Conservation (phyloP, 2,888 invertebrate genomes). For the Drosophila prostipennis region DNA sequence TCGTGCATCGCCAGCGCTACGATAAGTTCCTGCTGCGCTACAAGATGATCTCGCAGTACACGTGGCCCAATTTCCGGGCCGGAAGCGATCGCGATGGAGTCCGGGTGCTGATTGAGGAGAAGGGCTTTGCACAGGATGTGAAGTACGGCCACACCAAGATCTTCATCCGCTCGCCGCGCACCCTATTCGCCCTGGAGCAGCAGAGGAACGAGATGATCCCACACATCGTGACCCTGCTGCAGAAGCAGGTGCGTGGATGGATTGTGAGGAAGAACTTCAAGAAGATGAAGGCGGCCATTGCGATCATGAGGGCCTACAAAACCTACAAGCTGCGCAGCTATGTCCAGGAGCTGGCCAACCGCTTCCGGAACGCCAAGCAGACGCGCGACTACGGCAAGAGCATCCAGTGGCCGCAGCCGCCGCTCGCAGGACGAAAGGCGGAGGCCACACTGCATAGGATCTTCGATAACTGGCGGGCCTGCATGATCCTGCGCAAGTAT, state of each 20-base stretch:
- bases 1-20: constrained; percentile 97
- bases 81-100: constrained; percentile 93
- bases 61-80: constrained; percentile 97
- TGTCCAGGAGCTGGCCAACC: constrained; percentile 87
- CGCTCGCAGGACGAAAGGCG: constrained; percentile 88
- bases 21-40: constrained; percentile 97
- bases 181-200: constrained; percentile 94
- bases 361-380: constrained; percentile 88
- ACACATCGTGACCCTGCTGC: constrained; percentile 95
- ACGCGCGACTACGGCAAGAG: constrained; percentile 91
- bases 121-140: constrained; percentile 91
- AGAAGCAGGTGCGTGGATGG: constrained; percentile 97
- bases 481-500: constrained; percentile 92
- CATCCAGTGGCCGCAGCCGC: constrained; percentile 92
- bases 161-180: constrained; percentile 96
- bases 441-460: constrained; percentile 87
- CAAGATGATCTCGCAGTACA: constrained; percentile 97
- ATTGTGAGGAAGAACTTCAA: constrained; percentile 91
- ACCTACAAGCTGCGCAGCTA: constrained; percentile 91
- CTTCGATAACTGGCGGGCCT: constrained; percentile 94
- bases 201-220: constrained; percentile 94
- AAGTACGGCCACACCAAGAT: constrained; percentile 98
- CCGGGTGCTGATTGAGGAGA: constrained; percentile 92
- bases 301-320: constrained; percentile 91
- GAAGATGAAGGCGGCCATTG: constrained; percentile 93